Percentiles rank a stretch among this genome's conserved stretches.
phyloP scores from a whole-genome alignment of 1,140 invertebrate species.

The Orchestia grillus region DNA sequence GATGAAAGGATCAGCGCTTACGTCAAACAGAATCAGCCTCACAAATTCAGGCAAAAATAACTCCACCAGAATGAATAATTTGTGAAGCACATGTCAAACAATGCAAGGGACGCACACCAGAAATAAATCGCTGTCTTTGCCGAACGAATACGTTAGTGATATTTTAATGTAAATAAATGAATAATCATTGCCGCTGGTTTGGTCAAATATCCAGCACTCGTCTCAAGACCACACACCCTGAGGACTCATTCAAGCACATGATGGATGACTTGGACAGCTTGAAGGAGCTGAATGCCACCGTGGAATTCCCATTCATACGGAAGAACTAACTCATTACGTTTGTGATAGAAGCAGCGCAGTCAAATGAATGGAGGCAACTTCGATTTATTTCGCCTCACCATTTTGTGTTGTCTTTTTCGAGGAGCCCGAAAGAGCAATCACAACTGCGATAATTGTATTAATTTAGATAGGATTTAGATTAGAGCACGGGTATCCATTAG shows the following conservation, averaged over 20 bases:
- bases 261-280: neutral
- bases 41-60: neutral
- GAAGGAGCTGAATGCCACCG: neutral
- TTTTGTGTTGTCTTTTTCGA: neutral
- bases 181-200: neutral
- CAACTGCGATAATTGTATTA: neutral
- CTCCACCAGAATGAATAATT: neutral
- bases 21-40: neutral
- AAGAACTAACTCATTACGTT: neutral
- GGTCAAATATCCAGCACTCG: neutral
- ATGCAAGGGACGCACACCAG: neutral
- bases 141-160: neutral
- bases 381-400: neutral
- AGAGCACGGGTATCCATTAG: neutral
- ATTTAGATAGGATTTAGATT: neutral
- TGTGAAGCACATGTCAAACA: neutral
- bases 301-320: neutral
- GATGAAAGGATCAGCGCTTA: neutral
- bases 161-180: neutral
- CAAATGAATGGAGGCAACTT: neutral
- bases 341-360: neutral
- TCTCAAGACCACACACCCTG: neutral
- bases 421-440: neutral
- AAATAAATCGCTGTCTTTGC: neutral
- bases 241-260: neutral